Base-by-base conservation (phyloP, 2,113 vertebrate species). In the Platysteira castanea region DNA sequence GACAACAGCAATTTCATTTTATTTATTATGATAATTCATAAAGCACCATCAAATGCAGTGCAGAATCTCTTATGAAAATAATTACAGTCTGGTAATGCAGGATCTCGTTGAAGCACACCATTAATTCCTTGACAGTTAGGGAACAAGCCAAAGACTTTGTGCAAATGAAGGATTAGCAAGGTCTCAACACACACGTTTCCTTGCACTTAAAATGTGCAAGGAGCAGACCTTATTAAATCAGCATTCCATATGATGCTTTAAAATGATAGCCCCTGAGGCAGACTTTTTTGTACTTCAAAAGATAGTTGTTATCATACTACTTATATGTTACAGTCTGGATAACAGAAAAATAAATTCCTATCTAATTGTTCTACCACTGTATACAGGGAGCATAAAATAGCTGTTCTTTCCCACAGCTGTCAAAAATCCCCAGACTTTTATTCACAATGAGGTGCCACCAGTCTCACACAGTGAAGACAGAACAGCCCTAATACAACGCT, bases 101-200 rank as follows among this genome's bases (percentile, higher is more conserved):
- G 85, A 84, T 47, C 56, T 90, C 15, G 10, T 7, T 56, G 76
- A 93, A 78, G 76, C 59, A 87, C 83, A 78, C 49, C 61, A 87
- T 89, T 82, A 96, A 92, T 89, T 90, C 79, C 60, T 78, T 94
- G 88, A 73, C 83, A 94, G 91, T 47, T 10, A 83, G 47, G 28
- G 85, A 90, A 77, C 1, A 10, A 92, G 41, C 56, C 85, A 86
- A 88, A 91, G 44, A 81, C 65, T 93, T 63, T 37, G 79, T 79
- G 76, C 85, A 96, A 96, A 96, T 84, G 73, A 70, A 85, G 79
- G 75, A 90, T 96, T 95, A 95, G 57, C 73, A 60, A 90, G 60
- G 60, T 92, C 93, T 94, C 64, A 80, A 41, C 76, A 87, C 31
- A 35, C 26, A 14, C 49, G 56, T 46, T 86, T 79, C 91, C 54